A percentile compares a stretch with the other conserved stretches of the same genome.
These are phyloP conservation scores for Catharus bicknelli DNA, from an alignment of 2,113 vertebrate species.

Conservation along the genomic window DNA sequence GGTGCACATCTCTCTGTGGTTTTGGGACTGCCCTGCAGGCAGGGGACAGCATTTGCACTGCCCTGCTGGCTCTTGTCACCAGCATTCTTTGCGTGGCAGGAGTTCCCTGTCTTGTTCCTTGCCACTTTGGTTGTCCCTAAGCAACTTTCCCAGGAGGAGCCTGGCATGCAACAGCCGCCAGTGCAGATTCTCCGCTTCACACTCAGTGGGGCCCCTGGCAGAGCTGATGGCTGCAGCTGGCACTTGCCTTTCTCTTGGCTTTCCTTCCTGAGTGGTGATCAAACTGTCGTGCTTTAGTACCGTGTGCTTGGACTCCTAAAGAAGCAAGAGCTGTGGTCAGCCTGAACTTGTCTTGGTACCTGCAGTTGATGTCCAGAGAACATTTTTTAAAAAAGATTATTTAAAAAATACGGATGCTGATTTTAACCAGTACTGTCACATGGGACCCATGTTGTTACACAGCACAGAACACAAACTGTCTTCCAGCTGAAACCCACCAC, in stretches of 20 bases:
- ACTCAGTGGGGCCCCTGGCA: neutral
- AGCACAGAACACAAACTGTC: neutral
- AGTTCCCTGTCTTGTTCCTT: neutral
- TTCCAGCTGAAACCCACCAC: neutral
- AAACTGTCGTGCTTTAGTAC: neutral
- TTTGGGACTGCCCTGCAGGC: neutral
- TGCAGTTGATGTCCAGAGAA: neutral
- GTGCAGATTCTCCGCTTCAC: neutral
- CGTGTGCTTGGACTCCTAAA: neutral
- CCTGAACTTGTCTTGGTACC: neutral
- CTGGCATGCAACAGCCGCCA: rapidly evolving
- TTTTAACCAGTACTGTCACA: neutral
- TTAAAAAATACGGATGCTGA: neutral
- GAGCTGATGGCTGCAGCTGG: neutral
- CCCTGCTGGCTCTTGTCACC: neutral
- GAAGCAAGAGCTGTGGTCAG: neutral
- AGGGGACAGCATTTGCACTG: neutral
- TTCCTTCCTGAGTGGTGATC: neutral
- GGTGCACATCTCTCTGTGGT: neutral
- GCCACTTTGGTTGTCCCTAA: neutral
- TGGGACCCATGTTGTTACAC: rapidly evolving
- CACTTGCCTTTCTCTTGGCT: neutral
- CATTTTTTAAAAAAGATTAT: neutral
- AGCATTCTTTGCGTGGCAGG: neutral
- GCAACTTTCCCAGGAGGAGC: neutral